Base-by-base conservation (phyloP, 2,888 invertebrate species). In the Yponomeuta evonymella region DNA sequence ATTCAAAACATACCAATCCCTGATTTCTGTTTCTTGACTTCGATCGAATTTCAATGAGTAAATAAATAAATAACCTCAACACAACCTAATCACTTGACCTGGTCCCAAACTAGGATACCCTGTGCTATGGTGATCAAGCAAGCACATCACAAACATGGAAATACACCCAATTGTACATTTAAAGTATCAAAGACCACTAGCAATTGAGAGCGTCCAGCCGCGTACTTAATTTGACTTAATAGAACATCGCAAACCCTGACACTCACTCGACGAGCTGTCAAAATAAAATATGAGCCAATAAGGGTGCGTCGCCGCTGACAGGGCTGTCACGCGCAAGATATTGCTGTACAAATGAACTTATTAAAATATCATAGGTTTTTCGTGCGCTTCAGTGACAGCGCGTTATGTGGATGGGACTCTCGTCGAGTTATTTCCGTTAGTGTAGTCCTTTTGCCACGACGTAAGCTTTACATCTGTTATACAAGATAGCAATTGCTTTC, bases 201-300 rank as follows among this genome's bases (percentile, higher is more conserved):
- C 1, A 43, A 43, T 8, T 43, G 0, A 58, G 12, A 15, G 51
- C 51, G 51, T 58, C 15, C 51, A 58, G 5, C 15, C 15, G 51
- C 15, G 48, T 29, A 1, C 43, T 69, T n/a, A 69, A 58, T 43
- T 30, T 23, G 8, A 48, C 2, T 58, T 33, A 69, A 58, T 69
- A 36, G 72, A 66, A 73, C 73, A 72, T 76, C 77, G 83, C 78
- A 83, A 84, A 75, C 81, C 84, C 84, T 83, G 75, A 77, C 79
- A 78, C 51, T 80, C 78, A 79, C 76, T 77, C 77, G 79, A 82
- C 83, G 81, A 82, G 77, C 85, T 87, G 88, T 88, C 89, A 90
- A 88, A 89, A 88, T 90, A 90, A 91, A 83, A 90, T 90, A 91
- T 89, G 90, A 89, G 83, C 85, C 89, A 89, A 90, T 90, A 89